These are phyloP conservation scores for Cyclophora punctaria DNA, from an alignment of 2,888 invertebrate species.

Conservation along the genomic window DNA sequence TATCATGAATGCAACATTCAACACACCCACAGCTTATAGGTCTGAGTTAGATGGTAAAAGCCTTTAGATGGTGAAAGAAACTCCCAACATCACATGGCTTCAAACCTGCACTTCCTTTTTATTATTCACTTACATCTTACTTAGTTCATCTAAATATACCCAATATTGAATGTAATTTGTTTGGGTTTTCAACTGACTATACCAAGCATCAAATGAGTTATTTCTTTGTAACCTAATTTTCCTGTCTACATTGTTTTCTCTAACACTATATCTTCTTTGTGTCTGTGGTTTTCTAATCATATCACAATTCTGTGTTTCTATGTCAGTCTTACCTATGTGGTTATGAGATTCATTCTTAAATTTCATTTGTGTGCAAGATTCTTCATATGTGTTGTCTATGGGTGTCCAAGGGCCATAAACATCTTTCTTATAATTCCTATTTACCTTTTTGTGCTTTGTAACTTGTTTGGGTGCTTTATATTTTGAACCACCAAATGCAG, in stretches of 20 bases:
- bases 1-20: background rate
- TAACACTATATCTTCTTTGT: too few relatives aligned
- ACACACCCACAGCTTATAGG: too few relatives aligned
- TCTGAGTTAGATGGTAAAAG: too few relatives aligned
- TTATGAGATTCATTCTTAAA: too few relatives aligned
- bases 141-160: conserved; percentile 47
- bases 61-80: too few relatives aligned
- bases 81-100: too few relatives aligned
- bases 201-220: conserved; percentile 35
- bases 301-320: too few relatives aligned
- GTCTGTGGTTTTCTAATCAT: too few relatives aligned
- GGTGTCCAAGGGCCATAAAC: too few relatives aligned
- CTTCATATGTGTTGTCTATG: background rate
- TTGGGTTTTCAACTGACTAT: conserved; percentile 41
- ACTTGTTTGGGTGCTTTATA: background rate
- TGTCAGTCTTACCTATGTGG: too few relatives aligned
- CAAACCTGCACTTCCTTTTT: background rate
- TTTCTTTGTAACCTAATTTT: conserved; percentile 1
- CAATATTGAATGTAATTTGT: conserved; percentile 42
- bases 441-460: background rate
- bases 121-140: background rate
- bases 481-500: conserved; percentile 31
- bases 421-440: background rate
- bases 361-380: conserved; percentile 3
- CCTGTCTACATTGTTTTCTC: background rate